Conservation (phyloP, 2,797 vertebrate species). For the Eulemur albifrons region DNA sequence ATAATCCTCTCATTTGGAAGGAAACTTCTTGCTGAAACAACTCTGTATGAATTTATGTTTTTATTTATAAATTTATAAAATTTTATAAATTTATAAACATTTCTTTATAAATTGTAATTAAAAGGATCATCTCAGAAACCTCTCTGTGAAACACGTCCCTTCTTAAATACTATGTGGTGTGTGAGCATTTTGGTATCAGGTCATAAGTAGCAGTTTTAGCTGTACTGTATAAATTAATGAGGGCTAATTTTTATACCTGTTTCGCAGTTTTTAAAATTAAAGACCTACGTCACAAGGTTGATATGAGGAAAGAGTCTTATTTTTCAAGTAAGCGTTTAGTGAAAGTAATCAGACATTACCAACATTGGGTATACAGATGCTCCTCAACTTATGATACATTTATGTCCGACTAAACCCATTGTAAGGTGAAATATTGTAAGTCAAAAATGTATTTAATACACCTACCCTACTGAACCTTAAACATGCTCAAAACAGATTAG, state of each 20-base stretch:
- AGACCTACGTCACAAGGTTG: neutral
- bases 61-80: conserved; percentile 19
- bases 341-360: neutral
- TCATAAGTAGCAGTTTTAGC: neutral
- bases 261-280: conserved; percentile 37
- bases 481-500: neutral
- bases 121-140: conserved; percentile 40
- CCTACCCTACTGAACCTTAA: neutral
- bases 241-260: neutral
- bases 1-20: neutral
- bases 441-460: neutral
- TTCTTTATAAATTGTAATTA: conserved; percentile 36
- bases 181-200: neutral
- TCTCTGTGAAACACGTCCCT: neutral
- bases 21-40: neutral
- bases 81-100: conserved; percentile 20
- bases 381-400: neutral
- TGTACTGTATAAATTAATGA: neutral
- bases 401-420: neutral
- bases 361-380: neutral
- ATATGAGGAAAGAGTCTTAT: neutral
- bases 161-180: neutral
- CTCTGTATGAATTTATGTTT: neutral
- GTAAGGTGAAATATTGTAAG: neutral
- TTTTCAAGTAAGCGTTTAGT: neutral